Base-by-base conservation (phyloP, 2,797 vertebrate species). In the Halcyon smyrnensis region DNA sequence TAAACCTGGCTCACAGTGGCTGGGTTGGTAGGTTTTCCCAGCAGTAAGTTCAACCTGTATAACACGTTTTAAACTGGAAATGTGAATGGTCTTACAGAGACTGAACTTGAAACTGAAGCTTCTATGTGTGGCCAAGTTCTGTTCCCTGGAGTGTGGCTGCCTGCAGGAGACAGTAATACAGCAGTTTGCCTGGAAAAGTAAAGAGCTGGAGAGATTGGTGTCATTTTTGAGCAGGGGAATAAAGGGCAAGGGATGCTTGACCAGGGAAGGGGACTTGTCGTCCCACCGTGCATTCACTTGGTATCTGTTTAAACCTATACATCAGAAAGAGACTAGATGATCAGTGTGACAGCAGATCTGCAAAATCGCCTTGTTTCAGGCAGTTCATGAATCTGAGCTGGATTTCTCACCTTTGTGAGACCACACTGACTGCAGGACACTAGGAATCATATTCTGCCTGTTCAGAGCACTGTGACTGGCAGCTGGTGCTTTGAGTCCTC, bases 391-490 rank as follows among this genome's bases (percentile, higher is more conserved):
- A 30, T 41, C 57, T 81, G 69, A 84, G 68, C 27, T 85, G 56
- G 24, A 12, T 20, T 82, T 62, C 16, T 51, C 11, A 18, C 5
- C 30, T 41, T 5, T 41, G 45, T 62, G 87, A 69, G 82, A 21
- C 64, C 51, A 12, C 28, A 4, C 39, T 48, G 83, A 11, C 71
- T 91, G 51, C 79, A 91, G 68, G 39, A 30, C 30, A 9, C 46
- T 11, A 8, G 16, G 18, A 21, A 11, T 30, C 1, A 0, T 3
- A 3, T 65, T 67, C n/a, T 74, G n/a, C 34, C 6, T 1, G 21
- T 39, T 63, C 51, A 28, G 5, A 11, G 37, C 27, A 4, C 12
- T 3, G 27, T 39, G 34, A 32, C 28, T 60, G 68, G 71, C 39
- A 86, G 69, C 36, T 81, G 84, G 23, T 67, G 39, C 82, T 76